A percentile compares a stretch with the other conserved stretches of the same genome.
phyloP scores from a whole-genome alignment of 2,113 vertebrate species.

The Sciurus niger region DNA sequence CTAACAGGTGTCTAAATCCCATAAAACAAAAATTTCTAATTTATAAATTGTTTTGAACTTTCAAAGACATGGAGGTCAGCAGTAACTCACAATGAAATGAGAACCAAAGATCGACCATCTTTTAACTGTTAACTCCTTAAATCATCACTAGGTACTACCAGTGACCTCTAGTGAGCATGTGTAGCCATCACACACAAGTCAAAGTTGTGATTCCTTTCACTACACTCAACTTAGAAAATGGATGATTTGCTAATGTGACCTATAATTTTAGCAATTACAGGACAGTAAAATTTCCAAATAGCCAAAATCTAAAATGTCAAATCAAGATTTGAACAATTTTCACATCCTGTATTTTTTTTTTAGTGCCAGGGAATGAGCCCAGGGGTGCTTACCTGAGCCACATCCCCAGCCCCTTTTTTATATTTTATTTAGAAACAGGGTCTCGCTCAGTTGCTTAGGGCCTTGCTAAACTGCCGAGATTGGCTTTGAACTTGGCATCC shows the following conservation, averaged over 20 bases:
- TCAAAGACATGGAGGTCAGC: constrained; percentile 4
- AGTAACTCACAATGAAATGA: neutral
- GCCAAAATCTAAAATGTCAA: neutral
- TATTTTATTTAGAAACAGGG: no score
- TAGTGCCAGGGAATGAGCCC: no score
- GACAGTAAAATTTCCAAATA: neutral
- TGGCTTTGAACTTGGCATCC: no score
- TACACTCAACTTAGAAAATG: neutral
- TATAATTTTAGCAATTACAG: neutral
- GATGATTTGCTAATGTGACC: neutral
- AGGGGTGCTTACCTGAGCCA: no score
- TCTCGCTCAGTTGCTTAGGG: no score
- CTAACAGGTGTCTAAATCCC: neutral
- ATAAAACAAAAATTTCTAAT: neutral
- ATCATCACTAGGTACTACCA: neutral
- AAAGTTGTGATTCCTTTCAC: neutral
- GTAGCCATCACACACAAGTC: neutral
- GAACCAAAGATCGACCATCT: neutral
- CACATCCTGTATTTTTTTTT: no score
- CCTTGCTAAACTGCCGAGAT: no score
- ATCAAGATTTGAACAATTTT: neutral
- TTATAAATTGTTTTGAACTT: neutral
- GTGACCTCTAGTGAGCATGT: constrained; percentile 22
- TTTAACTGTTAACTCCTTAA: neutral
- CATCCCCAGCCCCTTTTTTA: no score